phyloP scores from a whole-genome alignment of 2,888 invertebrate species.

The Meteorus cinctellus region DNA sequence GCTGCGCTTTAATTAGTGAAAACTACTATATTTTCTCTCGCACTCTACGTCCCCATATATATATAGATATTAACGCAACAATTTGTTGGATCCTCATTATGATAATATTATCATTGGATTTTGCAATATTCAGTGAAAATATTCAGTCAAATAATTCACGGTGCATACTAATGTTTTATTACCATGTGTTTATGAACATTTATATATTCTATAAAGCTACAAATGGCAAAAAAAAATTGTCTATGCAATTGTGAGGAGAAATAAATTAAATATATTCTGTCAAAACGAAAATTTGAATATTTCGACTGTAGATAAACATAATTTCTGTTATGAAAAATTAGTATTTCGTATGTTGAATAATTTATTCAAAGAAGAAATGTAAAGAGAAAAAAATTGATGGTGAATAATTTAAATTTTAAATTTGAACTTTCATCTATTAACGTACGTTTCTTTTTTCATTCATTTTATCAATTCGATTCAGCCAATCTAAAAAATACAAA shows the following conservation, averaged over 20 bases:
- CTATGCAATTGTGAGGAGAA: too few relatives aligned
- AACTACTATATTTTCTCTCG: neutral
- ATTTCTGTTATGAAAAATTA: too few relatives aligned
- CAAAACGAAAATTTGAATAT: too few relatives aligned
- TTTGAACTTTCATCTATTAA: neutral
- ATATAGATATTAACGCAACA: neutral
- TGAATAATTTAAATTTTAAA: too few relatives aligned
- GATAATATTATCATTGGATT: slow-evolving; percentile 1
- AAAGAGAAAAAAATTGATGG: too few relatives aligned
- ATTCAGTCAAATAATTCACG: neutral
- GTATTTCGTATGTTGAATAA: too few relatives aligned
- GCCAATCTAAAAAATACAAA: neutral
- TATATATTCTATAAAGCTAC: too few relatives aligned
- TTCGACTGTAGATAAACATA: too few relatives aligned
- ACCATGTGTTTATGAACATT: neutral
- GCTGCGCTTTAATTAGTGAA: neutral
- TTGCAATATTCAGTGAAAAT: neutral
- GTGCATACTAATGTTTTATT: neutral
- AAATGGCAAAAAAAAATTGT: too few relatives aligned
- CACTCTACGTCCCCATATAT: neutral
- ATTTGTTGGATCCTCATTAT: neutral
- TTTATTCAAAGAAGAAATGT: too few relatives aligned
- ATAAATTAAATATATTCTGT: too few relatives aligned
- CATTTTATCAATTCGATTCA: neutral
- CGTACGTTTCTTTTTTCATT: neutral